phyloP scores from a whole-genome alignment of 2,797 vertebrate genomes.

The Arctocebus calabarensis region DNA sequence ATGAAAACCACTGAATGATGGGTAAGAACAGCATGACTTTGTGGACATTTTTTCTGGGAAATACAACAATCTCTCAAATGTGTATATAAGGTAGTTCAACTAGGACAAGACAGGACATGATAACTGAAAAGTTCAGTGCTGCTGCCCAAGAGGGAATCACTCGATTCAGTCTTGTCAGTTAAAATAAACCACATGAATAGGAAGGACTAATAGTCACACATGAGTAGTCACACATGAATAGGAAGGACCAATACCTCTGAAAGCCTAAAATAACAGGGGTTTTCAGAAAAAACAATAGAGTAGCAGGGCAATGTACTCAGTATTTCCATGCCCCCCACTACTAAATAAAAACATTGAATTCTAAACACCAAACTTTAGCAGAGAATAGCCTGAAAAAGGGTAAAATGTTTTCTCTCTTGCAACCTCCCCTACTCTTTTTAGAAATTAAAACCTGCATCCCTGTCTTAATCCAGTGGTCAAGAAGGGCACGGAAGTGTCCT shows the following conservation, averaged over 20 bases:
- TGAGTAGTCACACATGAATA: background rate
- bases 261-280: background rate
- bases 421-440: no score
- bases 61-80: background rate
- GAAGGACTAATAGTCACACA: background rate
- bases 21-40: background rate
- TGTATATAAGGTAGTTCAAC: background rate
- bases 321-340: background rate
- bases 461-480: no score
- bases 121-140: background rate
- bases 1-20: background rate
- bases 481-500: no score
- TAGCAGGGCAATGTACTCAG: background rate
- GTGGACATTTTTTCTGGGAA: background rate
- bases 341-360: background rate
- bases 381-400: no score
- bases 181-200: background rate
- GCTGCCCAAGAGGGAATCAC: background rate
- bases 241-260: background rate
- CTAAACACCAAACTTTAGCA: background rate
- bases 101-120: background rate
- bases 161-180: background rate
- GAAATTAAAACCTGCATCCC: no score
- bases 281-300: background rate
- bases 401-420: no score